These are phyloP conservation scores for Dipodomys spectabilis DNA, from an alignment of 2,113 vertebrate species.

Conservation along the genomic window DNA sequence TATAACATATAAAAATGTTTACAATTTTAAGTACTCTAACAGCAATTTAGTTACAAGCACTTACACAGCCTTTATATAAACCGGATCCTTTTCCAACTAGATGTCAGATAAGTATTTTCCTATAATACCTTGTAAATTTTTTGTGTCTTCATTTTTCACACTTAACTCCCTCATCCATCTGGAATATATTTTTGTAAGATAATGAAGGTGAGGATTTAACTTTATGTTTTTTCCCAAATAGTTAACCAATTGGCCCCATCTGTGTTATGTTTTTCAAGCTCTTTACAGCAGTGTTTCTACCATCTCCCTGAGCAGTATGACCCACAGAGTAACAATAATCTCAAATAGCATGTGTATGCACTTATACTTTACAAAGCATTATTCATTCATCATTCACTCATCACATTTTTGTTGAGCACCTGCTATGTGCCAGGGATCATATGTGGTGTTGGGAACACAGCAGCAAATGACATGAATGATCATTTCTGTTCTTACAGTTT, in stretches of 20 bases:
- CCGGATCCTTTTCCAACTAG: slow-evolving; percentile 47
- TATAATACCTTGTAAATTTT: slow-evolving; percentile 69
- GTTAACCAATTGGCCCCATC: slow-evolving; percentile 77
- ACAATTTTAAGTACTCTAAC: slow-evolving; percentile 35
- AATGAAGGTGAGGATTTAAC: slow-evolving; percentile 72
- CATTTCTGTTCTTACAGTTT: not conserved
- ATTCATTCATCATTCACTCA: slow-evolving; percentile 69
- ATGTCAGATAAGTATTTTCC: slow-evolving; percentile 67
- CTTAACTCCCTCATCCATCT: slow-evolving; percentile 79
- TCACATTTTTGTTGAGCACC: slow-evolving; percentile 46
- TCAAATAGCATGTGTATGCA: slow-evolving; percentile 28
- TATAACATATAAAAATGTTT: slow-evolving; percentile 12
- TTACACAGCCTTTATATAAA: slow-evolving; percentile 43
- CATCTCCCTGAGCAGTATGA: slow-evolving; percentile 19
- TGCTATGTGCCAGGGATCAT: slow-evolving; percentile 17
- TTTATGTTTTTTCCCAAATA: slow-evolving; percentile 64
- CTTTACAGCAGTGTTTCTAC: slow-evolving; percentile 45
- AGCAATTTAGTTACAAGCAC: slow-evolving; percentile 38
- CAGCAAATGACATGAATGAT: slow-evolving; percentile 2
- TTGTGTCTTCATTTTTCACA: slow-evolving; percentile 76
- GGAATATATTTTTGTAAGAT: slow-evolving; percentile 81
- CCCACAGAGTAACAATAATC: not conserved
- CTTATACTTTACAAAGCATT: slow-evolving; percentile 1
- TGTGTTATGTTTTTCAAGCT: slow-evolving; percentile 66
- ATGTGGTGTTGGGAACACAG: not conserved